Base-by-base conservation (phyloP, 2,113 vertebrate species). In the Spermophilus dauricus region DNA sequence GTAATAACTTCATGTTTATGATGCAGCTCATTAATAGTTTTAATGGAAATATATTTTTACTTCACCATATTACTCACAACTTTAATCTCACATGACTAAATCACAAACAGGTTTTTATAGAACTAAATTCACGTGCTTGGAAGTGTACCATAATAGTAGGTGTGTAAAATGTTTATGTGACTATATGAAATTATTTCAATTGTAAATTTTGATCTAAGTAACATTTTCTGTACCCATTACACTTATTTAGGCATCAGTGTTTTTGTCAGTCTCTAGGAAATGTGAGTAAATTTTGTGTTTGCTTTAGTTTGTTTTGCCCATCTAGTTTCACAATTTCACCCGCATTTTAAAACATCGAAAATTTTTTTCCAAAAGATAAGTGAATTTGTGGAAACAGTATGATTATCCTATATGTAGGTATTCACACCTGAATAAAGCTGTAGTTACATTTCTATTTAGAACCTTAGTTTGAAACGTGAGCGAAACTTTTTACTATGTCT, bases 71-170 rank as follows among this genome's bases (percentile, higher is more conserved):
- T 37, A 77, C 30, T 88, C 32, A 63, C 34, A 86, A 67, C 34
- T 96, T 87, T 63, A 72, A 28, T 5, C 20, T 51, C 37, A 24
- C 5, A 61, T 86, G 28, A 1, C 8, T 67, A 51, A 94, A 72
- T 93, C 28, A 76, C 39, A 93, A 32, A 12, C 63, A 53, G 13
- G 58, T 90, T 96, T 32, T 72, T 93, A 91, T 56, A 85, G 80
- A 75, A 28, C 8, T 73, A 75, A 83, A 89, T 53, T 90, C 13
- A 67, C 61, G 14, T 72, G 61, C 34, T 80, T 94, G 37, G 5
- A 81, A 67, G 30, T 65, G 24, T 85, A 37, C 22, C 16, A 70
- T 80, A 53, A 58, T 69, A 65, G 39, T 39, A 65, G 76, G 3
- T 18, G 70, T 45, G 63, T 9, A 63, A 75, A 78, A 34, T 80